Evolutionary conservation across 2,797 vertebrate species (phyloP), one percentile per base, ranked within the genome.

Genomic region (Nasua narica): DNA sequence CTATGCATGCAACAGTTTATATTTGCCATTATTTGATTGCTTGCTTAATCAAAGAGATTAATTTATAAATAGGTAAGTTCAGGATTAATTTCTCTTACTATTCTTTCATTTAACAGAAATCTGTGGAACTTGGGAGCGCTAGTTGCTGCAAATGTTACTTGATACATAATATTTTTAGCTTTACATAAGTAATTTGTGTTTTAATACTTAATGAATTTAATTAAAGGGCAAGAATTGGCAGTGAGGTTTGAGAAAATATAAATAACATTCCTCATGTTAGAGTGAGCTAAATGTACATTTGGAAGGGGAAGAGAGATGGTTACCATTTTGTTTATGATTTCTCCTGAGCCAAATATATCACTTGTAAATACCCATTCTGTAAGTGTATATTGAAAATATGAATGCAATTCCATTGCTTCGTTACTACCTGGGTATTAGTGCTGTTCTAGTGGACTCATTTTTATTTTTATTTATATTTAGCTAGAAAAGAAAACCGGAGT

Each of bases 11-110:
- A 83, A 0, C 18, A 32, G 37, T 86, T 97, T 86, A 60, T 90
- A 58, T 94, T 70, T 91, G 46, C 62, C 43, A 50, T 91, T 93
- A 92, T 88, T 92, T 82, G 79, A 56, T 81, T 52, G 35, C 29
- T 76, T 91, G 32, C n/a, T 94, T 92, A 58, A 43, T 94, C 23
- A 90, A n/a, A 85, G 13, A 81, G 56, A 50, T 76, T 86, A 79
- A 89, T 62, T 90, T 87, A 77, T 77, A 84, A 35, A 67, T 32
- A 56, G 18, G n/a, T 94, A 94, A 94, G 48, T 87, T n/a, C 29
- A 77, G 40, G 54, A 69, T 96, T 69, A 85, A 77, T 82, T 96
- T 77, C 1, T 90, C 46, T 90, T 94, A 27, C 58, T 95, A 3
- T 86, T 82, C 43, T 83, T 92, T 89, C 11, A 78, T 90, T 94